Conservation (phyloP, 2,888 invertebrate genomes). For the Rugalucina vietnamica region DNA sequence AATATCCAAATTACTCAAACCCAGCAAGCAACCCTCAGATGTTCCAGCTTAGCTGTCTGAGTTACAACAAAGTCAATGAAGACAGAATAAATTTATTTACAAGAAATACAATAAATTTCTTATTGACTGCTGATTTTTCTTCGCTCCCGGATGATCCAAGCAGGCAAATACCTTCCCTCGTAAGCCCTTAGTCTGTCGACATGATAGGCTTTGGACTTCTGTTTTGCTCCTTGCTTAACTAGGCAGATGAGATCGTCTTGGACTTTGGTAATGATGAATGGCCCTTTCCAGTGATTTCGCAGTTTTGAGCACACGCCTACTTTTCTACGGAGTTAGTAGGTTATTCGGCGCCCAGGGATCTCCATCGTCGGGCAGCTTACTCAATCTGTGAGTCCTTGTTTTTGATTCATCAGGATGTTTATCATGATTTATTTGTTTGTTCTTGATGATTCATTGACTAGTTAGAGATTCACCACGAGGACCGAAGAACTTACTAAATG, state of each 20-base stretch:
- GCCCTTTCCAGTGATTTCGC: background rate
- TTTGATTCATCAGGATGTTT: too few relatives aligned
- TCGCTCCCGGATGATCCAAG: background rate
- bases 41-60: background rate
- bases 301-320: background rate
- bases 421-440: too few relatives aligned
- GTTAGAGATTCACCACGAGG: too few relatives aligned
- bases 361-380: too few relatives aligned
- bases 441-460: too few relatives aligned
- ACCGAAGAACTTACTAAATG: too few relatives aligned
- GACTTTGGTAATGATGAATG: background rate
- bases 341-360: too few relatives aligned
- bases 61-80: background rate
- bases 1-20: background rate
- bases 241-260: background rate
- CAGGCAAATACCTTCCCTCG: background rate
- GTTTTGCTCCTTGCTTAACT: background rate
- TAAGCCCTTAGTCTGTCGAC: background rate
- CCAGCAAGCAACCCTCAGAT: background rate
- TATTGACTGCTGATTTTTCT: background rate
- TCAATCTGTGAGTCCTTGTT: too few relatives aligned
- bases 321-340: constrained; percentile 19
- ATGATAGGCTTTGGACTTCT: too few relatives aligned
- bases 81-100: background rate
- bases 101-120: background rate